Conservation (phyloP, 2,888 invertebrate species). For the Meiosimyza decipiens region DNA sequence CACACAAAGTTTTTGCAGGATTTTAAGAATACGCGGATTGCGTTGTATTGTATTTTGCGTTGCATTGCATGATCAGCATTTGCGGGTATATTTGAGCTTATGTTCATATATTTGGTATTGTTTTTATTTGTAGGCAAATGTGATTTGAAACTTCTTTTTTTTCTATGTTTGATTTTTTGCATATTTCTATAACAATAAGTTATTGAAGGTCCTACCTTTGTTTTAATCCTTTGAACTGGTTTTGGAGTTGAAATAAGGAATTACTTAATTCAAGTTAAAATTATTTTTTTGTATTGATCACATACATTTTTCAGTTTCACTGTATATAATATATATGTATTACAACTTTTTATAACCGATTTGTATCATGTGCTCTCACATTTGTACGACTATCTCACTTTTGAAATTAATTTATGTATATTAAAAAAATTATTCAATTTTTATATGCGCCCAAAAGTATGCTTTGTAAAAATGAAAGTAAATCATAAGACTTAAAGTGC, state of each 20-base stretch:
- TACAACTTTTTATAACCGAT: no score
- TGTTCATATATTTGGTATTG: neutral
- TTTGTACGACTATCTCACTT: neutral
- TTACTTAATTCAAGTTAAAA: neutral
- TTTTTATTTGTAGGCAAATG: neutral
- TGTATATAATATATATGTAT: no score
- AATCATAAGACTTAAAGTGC: no score
- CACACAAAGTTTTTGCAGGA: no score
- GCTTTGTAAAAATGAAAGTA: no score
- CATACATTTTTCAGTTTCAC: neutral
- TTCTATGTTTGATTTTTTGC: constrained; percentile 2
- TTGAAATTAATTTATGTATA: neutral
- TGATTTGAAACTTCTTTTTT: constrained; percentile 8
- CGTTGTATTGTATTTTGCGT: neutral
- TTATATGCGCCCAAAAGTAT: neutral
- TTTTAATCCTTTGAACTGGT: constrained; percentile 12
- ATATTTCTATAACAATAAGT: neutral
- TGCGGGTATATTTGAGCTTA: neutral
- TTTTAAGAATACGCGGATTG: no score
- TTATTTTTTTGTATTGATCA: neutral
- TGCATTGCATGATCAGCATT: constrained; percentile 30
- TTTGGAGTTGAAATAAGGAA: neutral
- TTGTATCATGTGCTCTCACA: no score
- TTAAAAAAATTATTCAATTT: neutral
- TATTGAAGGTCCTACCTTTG: constrained; percentile 21